These are phyloP conservation scores for Pararge aegeria DNA, from an alignment of 1,140 invertebrate genomes.

Conservation along the genomic window DNA sequence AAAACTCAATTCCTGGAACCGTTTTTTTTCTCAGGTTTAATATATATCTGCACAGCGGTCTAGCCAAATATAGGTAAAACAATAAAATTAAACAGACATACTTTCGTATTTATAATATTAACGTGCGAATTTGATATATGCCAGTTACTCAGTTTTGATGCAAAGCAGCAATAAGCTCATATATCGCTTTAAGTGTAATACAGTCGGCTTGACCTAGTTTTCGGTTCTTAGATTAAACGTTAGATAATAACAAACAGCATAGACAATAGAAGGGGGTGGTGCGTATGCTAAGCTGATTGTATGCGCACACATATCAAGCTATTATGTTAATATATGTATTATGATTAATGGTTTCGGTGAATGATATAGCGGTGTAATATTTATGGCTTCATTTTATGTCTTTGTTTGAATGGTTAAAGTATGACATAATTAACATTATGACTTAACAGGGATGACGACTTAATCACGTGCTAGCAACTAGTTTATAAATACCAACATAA, in stretches of 20 bases:
- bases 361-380: conserved; percentile 11
- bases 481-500: neutral
- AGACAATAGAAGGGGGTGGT: conserved; percentile 29
- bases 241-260: conserved; percentile 23
- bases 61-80: too few species aligned
- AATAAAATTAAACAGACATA: too few species aligned
- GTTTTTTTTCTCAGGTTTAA: too few species aligned
- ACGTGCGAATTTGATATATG: too few species aligned
- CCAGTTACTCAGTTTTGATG: neutral
- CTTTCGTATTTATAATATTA: too few species aligned
- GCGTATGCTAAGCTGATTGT: conserved; percentile 18
- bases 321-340: conserved; percentile 25
- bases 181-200: conserved; percentile 18
- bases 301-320: conserved; percentile 14
- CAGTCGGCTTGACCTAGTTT: conserved; percentile 29
- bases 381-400: conserved; percentile 8
- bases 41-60: too few species aligned
- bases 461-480: neutral
- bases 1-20: too few species aligned
- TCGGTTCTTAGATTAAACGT: conserved; percentile 19
- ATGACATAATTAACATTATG: conserved; percentile 1
- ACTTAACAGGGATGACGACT: neutral
- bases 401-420: neutral
- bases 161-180: neutral
- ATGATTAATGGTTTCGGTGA: conserved; percentile 10